phyloP scores from a whole-genome alignment of 1,140 invertebrate genomes.

The Dinoponera quadriceps region DNA sequence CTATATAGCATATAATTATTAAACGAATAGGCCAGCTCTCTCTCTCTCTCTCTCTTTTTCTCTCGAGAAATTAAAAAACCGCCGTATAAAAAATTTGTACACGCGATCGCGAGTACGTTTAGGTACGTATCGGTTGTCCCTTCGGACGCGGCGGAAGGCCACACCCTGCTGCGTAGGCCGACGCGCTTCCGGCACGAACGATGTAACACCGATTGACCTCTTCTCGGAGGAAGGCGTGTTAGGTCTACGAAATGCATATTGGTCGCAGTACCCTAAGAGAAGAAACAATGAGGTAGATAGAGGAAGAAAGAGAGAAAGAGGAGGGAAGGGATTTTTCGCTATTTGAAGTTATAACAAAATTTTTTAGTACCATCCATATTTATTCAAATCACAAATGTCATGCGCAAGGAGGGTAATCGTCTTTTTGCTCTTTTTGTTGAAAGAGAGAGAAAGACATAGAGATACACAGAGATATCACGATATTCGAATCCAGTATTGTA shows the following conservation, averaged over 20 bases:
- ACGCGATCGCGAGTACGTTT: background rate
- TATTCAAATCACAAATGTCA: too few relatives aligned
- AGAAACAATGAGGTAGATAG: background rate
- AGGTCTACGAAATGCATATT: background rate
- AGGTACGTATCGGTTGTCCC: constrained; percentile 17
- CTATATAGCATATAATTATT: background rate
- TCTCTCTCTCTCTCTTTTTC: too few relatives aligned
- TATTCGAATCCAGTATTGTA: constrained; percentile 44
- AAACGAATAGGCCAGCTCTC: background rate
- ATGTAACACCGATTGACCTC: constrained; percentile 43
- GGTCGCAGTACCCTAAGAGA: background rate
- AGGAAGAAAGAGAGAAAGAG: too few relatives aligned
- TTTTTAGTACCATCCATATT: too few relatives aligned
- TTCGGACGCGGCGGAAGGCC: constrained; percentile 41
- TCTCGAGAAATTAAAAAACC: too few relatives aligned
- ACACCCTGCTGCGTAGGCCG: constrained; percentile 52
- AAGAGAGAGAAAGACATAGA: background rate
- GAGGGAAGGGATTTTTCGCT: too few relatives aligned
- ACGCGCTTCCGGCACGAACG: constrained; percentile 46
- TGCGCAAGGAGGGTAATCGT: too few relatives aligned
- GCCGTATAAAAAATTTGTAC: background rate
- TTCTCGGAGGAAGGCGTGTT: constrained; percentile 4
- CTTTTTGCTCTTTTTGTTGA: too few relatives aligned
- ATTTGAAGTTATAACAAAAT: too few relatives aligned
- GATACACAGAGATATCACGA: background rate